Evolutionary conservation across 1,140 invertebrate genomes (phyloP).

Genomic region (Cherax quadricarinatus): DNA sequence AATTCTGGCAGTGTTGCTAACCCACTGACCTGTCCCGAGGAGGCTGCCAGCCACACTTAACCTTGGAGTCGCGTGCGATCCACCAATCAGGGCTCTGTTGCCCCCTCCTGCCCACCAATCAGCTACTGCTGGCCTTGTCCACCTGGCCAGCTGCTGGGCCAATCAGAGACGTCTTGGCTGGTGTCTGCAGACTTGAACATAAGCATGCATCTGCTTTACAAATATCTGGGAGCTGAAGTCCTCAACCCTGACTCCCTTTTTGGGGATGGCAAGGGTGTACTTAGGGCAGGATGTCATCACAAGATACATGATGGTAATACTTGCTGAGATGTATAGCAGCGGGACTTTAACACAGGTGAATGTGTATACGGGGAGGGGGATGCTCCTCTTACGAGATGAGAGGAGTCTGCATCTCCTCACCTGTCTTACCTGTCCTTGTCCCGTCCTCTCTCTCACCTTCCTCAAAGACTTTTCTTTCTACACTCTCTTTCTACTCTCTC

Average conservation of each 20-base stretch:
- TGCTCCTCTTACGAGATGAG: too few relatives aligned
- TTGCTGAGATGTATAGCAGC: too few relatives aligned
- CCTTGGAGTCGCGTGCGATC: slow-evolving; percentile 3
- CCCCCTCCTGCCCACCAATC: not conserved
- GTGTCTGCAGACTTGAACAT: not conserved
- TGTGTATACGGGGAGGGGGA: too few relatives aligned
- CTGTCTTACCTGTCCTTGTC: not conserved
- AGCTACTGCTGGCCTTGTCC: not conserved
- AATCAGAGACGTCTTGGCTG: not conserved
- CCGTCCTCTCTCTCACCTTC: not conserved
- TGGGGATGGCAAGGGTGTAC: not conserved
- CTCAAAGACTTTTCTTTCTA: not conserved
- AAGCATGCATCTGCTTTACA: not conserved
- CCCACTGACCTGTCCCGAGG: not conserved
- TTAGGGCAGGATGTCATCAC: not conserved
- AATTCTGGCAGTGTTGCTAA: not conserved
- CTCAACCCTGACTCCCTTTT: not conserved
- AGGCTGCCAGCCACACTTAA: not conserved
- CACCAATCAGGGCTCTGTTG: not conserved
- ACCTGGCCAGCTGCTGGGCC: not conserved
- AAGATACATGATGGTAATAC: not conserved
- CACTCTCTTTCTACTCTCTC: not conserved
- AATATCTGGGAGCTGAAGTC: not conserved
- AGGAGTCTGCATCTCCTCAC: too few relatives aligned
- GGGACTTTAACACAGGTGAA: too few relatives aligned